Conservation (phyloP, 2,113 vertebrate genomes). For the Sorex araneus region DNA sequence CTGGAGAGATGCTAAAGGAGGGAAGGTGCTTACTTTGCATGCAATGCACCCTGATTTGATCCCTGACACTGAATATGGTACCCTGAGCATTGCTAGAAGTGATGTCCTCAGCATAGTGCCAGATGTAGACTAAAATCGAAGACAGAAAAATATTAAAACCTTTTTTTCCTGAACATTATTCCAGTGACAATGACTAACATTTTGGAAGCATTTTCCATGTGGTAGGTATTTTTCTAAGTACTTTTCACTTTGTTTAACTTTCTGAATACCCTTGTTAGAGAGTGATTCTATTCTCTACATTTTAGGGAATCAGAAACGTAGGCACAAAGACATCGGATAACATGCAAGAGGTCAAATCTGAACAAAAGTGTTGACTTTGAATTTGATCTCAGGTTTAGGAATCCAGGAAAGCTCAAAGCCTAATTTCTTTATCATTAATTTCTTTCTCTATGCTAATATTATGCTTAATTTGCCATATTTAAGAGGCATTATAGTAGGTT, state of each 20-base stretch:
- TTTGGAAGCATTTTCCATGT: conserved; percentile 28
- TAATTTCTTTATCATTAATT: background rate
- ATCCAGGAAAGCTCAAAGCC: background rate
- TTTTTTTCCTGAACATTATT: conserved; percentile 45
- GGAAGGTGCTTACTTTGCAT: too few relatives aligned
- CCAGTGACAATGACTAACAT: background rate
- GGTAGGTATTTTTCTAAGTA: conserved; percentile 25
- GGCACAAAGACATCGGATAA: conserved; percentile 3
- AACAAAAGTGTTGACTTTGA: background rate
- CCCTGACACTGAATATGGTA: too few relatives aligned
- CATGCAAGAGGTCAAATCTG: background rate
- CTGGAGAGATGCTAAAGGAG: too few relatives aligned
- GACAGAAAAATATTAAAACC: background rate
- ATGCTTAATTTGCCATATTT: background rate
- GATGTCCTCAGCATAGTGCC: too few relatives aligned
- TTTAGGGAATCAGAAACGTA: conserved; percentile 46
- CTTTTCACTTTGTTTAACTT: conserved; percentile 26
- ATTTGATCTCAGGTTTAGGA: background rate
- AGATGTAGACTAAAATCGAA: too few relatives aligned
- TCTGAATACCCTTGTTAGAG: background rate
- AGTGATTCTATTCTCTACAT: background rate
- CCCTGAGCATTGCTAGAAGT: too few relatives aligned
- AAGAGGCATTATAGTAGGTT: background rate
- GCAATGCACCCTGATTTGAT: too few relatives aligned
- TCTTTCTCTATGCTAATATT: background rate